Conservation (phyloP, 2,888 invertebrate genomes). For the Drosophila conformis region DNA sequence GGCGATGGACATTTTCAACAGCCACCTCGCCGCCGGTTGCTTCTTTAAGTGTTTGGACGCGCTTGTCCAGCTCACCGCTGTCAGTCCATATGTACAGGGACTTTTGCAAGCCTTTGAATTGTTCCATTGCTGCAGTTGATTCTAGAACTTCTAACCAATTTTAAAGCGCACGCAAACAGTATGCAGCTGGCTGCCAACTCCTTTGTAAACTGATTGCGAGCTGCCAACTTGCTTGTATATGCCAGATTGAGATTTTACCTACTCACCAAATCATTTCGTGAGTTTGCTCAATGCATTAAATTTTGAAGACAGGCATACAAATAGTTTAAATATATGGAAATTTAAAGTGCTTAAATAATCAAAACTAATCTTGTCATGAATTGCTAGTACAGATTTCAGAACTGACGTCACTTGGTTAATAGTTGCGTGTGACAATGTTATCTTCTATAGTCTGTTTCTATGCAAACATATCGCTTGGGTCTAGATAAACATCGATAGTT, state of each 20-base stretch:
- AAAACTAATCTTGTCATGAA: neutral
- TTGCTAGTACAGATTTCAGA: neutral
- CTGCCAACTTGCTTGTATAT: conserved; percentile 19
- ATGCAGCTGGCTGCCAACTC: conserved; percentile 28
- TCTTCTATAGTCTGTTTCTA: neutral
- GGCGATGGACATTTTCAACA: conserved; percentile 87
- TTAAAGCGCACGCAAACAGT: conserved; percentile 45
- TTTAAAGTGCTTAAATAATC: neutral
- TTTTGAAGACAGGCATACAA: neutral
- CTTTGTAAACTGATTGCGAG: neutral
- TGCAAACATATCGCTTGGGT: conserved; percentile 7
- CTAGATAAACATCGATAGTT: conserved; percentile 17
- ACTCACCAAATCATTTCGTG: neutral
- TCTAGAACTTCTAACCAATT: conserved; percentile 39
- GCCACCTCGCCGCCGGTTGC: conserved; percentile 86
- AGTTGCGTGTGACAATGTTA: neutral
- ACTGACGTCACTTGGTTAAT: conserved; percentile 4
- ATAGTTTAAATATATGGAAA: neutral
- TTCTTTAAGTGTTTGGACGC: conserved; percentile 86
- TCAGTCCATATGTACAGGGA: conserved; percentile 87
- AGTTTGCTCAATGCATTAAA: neutral
- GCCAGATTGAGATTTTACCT: neutral
- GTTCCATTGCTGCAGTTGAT: conserved; percentile 75
- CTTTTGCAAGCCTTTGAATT: conserved; percentile 85
- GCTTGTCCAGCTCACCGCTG: conserved; percentile 86